Percentiles rank a stretch among this genome's conserved stretches.
Conservation (phyloP, 35 echinoderm and acorn worm genomes). For the Lytechinus pictus region DNA sequence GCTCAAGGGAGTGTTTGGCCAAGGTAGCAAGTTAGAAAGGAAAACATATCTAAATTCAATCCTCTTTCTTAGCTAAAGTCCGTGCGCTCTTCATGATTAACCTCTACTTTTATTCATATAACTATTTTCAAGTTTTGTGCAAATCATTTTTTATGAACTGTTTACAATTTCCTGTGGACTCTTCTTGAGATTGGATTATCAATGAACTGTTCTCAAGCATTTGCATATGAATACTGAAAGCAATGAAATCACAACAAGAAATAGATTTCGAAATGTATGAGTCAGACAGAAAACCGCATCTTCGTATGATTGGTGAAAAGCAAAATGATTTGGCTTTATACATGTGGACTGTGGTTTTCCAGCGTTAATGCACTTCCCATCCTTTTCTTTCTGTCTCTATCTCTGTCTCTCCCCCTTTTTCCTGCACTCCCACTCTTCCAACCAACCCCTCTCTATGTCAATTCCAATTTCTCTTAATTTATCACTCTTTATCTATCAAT, state of each 20-base stretch:
- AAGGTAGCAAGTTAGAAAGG: not conserved
- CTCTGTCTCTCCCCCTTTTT: too few relatives aligned
- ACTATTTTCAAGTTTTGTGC: too few relatives aligned
- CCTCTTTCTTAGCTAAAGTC: not conserved
- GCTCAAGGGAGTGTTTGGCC: not conserved
- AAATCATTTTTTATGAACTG: too few relatives aligned
- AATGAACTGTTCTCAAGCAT: not conserved
- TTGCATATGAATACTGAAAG: not conserved
- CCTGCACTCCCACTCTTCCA: too few relatives aligned
- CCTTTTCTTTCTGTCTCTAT: too few relatives aligned
- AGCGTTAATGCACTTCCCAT: not conserved
- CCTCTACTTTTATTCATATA: too few relatives aligned
- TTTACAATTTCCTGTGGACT: not conserved
- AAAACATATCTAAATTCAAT: not conserved
- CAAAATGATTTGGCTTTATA: conserved; percentile 5
- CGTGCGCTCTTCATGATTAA: too few relatives aligned
- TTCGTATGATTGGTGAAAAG: not conserved
- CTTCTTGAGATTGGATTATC: not conserved
- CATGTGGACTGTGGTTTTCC: not conserved
- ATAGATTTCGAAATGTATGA: not conserved
- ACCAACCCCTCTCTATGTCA: too few relatives aligned
- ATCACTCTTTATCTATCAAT: too few relatives aligned
- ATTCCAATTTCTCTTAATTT: too few relatives aligned
- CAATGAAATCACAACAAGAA: not conserved
- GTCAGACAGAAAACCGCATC: not conserved